A percentile compares a stretch with the other conserved stretches of the same genome.
phyloP scores from a whole-genome alignment of 2,797 vertebrate species.

The Uromys caudimaculatus region DNA sequence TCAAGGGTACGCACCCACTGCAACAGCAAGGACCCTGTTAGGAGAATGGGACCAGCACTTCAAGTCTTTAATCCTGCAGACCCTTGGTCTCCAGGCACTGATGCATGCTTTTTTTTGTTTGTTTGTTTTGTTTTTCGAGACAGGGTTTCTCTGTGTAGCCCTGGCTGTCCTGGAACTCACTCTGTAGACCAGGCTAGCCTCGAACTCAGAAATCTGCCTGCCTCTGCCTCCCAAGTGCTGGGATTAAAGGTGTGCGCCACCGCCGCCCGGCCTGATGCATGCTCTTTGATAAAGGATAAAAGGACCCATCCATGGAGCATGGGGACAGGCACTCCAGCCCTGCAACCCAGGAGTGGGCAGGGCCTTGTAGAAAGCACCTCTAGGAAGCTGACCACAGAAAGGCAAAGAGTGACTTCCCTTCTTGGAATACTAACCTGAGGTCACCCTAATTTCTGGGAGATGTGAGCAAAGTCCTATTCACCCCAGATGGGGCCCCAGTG shows the following conservation, averaged over 20 bases:
- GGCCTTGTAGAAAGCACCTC: not conserved
- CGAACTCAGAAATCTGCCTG: no score
- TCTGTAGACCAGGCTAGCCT: no score
- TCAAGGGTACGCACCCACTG: not conserved
- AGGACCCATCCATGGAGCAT: accelerated
- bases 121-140: no score
- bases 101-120: no score
- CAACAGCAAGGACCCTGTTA: not conserved
- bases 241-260: no score
- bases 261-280: no score
- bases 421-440: not conserved
- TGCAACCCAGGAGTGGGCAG: not conserved
- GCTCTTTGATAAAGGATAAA: accelerated
- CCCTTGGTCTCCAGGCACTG: no score
- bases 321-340: not conserved
- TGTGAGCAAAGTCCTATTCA: not conserved
- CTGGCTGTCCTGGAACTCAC: no score
- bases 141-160: no score
- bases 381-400: not conserved
- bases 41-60: accelerated
- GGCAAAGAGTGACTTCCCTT: not conserved
- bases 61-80: accelerated
- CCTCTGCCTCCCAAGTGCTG: no score
- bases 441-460: not conserved
- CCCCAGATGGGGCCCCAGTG: not conserved